phyloP scores from a whole-genome alignment of 2,113 vertebrate genomes.

The Triplophysa siluroides region DNA sequence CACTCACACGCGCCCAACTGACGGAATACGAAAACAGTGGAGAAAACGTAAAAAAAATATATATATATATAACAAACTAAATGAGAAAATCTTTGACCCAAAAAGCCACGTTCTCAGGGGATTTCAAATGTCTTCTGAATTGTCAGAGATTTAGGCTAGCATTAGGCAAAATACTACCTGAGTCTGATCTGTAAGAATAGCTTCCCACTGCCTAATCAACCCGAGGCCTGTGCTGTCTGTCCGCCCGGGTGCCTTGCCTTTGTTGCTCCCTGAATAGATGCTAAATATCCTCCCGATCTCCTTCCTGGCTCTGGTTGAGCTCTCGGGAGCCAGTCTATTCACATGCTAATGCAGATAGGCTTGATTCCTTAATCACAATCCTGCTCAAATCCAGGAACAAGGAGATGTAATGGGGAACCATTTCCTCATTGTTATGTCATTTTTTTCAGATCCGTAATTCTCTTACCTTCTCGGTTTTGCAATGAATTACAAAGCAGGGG shows the following conservation, averaged over 20 bases:
- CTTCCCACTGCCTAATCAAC: conserved; percentile 64
- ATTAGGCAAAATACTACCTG: conserved; percentile 34
- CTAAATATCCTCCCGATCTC: conserved; percentile 80
- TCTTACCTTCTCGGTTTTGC: conserved; percentile 51
- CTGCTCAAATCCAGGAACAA: conserved; percentile 73
- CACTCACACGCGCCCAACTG: conserved; percentile 3
- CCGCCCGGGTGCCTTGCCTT: conserved; percentile 71
- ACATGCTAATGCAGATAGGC: conserved; percentile 78
- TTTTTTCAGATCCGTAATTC: conserved; percentile 41
- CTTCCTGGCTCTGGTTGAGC: conserved; percentile 68
- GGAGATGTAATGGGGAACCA: conserved; percentile 68
- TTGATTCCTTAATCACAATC: conserved; percentile 71
- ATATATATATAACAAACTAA: conserved; percentile 62
- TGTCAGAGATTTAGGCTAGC: conserved; percentile 71
- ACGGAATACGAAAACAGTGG: conserved; percentile 21
- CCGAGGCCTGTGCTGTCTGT: conserved; percentile 58
- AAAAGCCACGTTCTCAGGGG: conserved; percentile 53
- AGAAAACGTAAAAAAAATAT: conserved; percentile 13
- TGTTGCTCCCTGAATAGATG: conserved; percentile 79
- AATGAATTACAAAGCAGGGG: conserved; percentile 42
- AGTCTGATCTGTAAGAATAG: conserved; percentile 60
- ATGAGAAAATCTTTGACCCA: conserved; percentile 63
- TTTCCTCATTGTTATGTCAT: conserved; percentile 61
- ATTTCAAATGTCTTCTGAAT: conserved; percentile 64
- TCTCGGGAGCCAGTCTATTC: conserved; percentile 73